Percentiles rank a stretch among this genome's conserved stretches.
These are phyloP conservation scores for Drosophila pegasa DNA, from an alignment of 2,888 invertebrate genomes.

Conservation along the genomic window DNA sequence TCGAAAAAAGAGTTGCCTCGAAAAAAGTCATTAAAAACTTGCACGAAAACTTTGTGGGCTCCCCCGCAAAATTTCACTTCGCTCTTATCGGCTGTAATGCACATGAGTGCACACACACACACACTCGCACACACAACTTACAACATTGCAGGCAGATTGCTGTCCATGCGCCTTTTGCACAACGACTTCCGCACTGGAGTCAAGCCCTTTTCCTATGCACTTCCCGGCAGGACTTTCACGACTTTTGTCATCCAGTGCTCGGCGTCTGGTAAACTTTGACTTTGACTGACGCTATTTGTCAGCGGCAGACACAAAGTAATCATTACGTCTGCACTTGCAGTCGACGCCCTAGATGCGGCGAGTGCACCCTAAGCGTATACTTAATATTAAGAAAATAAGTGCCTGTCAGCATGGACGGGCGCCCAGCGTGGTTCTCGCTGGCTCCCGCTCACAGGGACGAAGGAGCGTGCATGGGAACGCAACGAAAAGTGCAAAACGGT, in stretches of 20 bases:
- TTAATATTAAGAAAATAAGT: constrained; percentile 80
- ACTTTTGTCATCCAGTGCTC: constrained; percentile 28
- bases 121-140: neutral
- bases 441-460: neutral
- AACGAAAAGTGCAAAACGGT: constrained; percentile 75
- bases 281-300: constrained; percentile 79
- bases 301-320: constrained; percentile 78
- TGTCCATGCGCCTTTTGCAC: constrained; percentile 52
- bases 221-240: constrained; percentile 16
- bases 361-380: constrained; percentile 69
- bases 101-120: constrained; percentile 58
- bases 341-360: constrained; percentile 13
- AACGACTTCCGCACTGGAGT: constrained; percentile 45
- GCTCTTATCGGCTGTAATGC: constrained; percentile 62
- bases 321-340: constrained; percentile 61
- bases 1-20: neutral
- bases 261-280: constrained; percentile 54
- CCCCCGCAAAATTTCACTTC: constrained; percentile 25
- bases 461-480: constrained; percentile 51
- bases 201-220: constrained; percentile 15
- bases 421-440: constrained; percentile 8
- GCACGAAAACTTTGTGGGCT: constrained; percentile 26
- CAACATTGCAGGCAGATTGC: constrained; percentile 33
- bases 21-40: constrained; percentile 45
- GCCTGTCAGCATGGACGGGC: constrained; percentile 62